phyloP scores from a whole-genome alignment of 2,888 invertebrate genomes.

The Sinohyriopsis cumingii region DNA sequence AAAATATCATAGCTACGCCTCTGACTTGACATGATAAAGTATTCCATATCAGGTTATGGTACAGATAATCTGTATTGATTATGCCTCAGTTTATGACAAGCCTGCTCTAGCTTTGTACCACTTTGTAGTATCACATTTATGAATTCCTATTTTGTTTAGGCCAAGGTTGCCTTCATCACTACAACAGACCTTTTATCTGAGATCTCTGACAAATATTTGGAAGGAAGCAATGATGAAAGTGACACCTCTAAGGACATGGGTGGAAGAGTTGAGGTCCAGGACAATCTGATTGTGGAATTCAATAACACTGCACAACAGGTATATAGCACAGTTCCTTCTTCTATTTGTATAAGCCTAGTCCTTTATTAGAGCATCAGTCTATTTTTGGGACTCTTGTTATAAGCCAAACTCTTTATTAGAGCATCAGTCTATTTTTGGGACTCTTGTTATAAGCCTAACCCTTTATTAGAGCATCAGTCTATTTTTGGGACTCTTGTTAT shows the following conservation, averaged over 20 bases:
- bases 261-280: constrained; percentile 43
- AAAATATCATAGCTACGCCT: too few species aligned
- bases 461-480: too few species aligned
- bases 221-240: constrained; percentile 20
- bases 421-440: too few species aligned
- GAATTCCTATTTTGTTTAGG: constrained; percentile 39
- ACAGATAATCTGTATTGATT: too few species aligned
- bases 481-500: too few species aligned
- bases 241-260: constrained; percentile 23
- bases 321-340: neutral
- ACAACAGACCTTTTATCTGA: constrained; percentile 49
- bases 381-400: too few species aligned
- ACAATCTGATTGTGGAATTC: constrained; percentile 60
- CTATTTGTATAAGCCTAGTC: neutral
- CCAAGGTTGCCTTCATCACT: constrained; percentile 64
- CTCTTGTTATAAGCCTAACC: too few species aligned
- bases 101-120: too few species aligned
- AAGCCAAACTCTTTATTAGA: too few species aligned
- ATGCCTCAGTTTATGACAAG: too few species aligned
- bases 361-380: neutral
- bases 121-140: neutral
- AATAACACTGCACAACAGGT: constrained; percentile 65
- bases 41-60: too few species aligned
- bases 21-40: too few species aligned
- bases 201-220: constrained; percentile 30